Percentiles rank a stretch among this genome's conserved stretches.
Conservation (phyloP, 2,113 vertebrate genomes). For the Microcebus lehilahytsara region DNA sequence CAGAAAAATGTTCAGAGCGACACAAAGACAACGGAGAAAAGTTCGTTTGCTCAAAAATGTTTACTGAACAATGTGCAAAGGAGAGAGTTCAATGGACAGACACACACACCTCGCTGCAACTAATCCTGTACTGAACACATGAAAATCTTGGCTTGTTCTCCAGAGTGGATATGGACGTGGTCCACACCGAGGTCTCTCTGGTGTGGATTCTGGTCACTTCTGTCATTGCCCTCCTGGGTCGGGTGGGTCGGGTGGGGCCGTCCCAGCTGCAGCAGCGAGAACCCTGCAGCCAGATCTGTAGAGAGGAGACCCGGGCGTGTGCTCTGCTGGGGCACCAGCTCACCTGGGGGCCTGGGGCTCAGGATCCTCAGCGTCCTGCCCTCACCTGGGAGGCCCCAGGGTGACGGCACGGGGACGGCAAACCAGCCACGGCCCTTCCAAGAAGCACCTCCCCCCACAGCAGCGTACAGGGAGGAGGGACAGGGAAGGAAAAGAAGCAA, state of each 20-base stretch:
- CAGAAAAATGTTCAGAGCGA: not conserved
- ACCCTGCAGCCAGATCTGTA: accelerated
- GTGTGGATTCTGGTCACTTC: accelerated
- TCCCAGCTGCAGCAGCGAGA: accelerated
- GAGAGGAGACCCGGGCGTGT: accelerated
- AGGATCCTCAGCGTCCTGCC: accelerated
- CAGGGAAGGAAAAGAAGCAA: not conserved
- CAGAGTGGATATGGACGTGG: accelerated
- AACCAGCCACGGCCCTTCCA: not conserved
- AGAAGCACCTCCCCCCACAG: not conserved
- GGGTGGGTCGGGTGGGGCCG: accelerated
- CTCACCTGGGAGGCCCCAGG: no score
- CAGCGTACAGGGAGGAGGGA: no score
- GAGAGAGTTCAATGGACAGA: not conserved
- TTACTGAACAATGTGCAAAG: not conserved
- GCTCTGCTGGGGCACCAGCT: accelerated
- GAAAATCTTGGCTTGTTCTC: not conserved
- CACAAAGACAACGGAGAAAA: not conserved
- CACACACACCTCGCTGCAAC: not conserved
- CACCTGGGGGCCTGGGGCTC: not conserved
- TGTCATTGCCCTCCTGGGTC: no score
- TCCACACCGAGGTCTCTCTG: not conserved
- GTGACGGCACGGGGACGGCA: accelerated
- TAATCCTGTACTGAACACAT: not conserved
- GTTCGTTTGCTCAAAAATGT: not conserved